A percentile compares a stretch with the other conserved stretches of the same genome.
phyloP scores from a whole-genome alignment of 1,140 invertebrate genomes.

The Drosophila elegans region DNA sequence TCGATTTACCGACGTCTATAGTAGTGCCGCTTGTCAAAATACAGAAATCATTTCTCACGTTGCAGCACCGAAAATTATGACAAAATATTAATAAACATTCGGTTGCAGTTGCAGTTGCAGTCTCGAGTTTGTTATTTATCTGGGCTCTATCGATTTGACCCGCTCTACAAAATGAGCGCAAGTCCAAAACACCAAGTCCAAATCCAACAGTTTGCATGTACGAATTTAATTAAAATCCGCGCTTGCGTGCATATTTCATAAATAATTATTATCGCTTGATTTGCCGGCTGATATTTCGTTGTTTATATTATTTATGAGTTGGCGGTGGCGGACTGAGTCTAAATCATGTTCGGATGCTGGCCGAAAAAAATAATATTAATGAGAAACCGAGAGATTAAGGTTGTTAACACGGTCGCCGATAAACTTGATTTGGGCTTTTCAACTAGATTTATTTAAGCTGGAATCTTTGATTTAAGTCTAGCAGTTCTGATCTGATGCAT shows the following conservation, averaged over 20 bases:
- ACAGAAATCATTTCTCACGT: slow-evolving; percentile 79
- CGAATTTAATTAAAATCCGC: slow-evolving; percentile 79
- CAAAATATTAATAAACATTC: slow-evolving; percentile 82
- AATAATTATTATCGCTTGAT: slow-evolving; percentile 74
- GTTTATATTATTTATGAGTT: slow-evolving; percentile 77
- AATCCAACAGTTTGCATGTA: slow-evolving; percentile 66
- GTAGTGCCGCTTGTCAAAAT: slow-evolving; percentile 48
- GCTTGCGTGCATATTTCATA: slow-evolving; percentile 81
- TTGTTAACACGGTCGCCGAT: slow-evolving; percentile 53
- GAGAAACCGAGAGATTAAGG: slow-evolving; percentile 55
- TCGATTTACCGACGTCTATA: slow-evolving; percentile 32
- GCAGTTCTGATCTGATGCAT: slow-evolving; percentile 1
- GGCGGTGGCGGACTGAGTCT: slow-evolving; percentile 44
- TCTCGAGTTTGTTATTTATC: slow-evolving; percentile 61
- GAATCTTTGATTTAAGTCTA: not conserved
- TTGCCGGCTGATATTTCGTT: slow-evolving; percentile 32
- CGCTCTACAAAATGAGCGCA: slow-evolving; percentile 64
- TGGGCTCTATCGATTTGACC: slow-evolving; percentile 75
- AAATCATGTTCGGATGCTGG: slow-evolving; percentile 66
- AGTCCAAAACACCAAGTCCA: slow-evolving; percentile 13
- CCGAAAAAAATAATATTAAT: slow-evolving; percentile 55
- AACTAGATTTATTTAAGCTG: slow-evolving; percentile 36
- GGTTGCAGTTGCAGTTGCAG: slow-evolving; percentile 15
- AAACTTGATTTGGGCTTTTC: slow-evolving; percentile 39
- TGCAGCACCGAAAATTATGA: slow-evolving; percentile 69